A percentile compares a stretch with the other conserved stretches of the same genome.
These are phyloP conservation scores for Leptinotarsa tumamoca DNA, from an alignment of 2,888 invertebrate species.

Conservation along the genomic window DNA sequence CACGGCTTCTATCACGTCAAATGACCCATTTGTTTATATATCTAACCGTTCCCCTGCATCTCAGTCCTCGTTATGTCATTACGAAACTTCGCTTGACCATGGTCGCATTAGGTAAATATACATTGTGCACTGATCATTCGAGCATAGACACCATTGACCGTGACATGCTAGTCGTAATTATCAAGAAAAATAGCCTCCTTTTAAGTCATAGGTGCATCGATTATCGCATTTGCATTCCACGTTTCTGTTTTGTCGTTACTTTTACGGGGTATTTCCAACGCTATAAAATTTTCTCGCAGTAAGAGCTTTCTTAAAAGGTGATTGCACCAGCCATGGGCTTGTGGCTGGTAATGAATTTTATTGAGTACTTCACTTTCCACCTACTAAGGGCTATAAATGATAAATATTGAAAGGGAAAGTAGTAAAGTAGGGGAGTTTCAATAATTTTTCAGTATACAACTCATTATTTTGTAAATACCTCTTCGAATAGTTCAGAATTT, in stretches of 20 bases:
- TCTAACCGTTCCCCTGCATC: conserved; percentile 1
- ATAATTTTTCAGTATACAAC: background rate
- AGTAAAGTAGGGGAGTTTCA: background rate
- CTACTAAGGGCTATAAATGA: background rate
- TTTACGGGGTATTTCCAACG: conserved; percentile 1
- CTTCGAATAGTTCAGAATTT: too few relatives aligned
- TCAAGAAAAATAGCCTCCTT: conserved; percentile 33
- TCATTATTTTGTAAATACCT: too few relatives aligned
- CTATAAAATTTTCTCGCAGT: conserved; percentile 1
- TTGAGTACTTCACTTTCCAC: background rate
- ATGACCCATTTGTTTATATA: conserved; percentile 1
- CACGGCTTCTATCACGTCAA: background rate
- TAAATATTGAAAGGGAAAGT: background rate
- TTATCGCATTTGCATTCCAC: conserved; percentile 27
- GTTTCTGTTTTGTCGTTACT: conserved; percentile 1
- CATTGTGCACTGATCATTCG: conserved; percentile 52
- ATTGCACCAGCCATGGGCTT: background rate
- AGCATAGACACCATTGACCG: conserved; percentile 59
- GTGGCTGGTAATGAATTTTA: background rate
- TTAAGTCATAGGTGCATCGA: conserved; percentile 32
- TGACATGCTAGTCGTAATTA: conserved; percentile 58
- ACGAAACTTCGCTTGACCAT: conserved; percentile 47
- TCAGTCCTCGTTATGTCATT: conserved; percentile 43
- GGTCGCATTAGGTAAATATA: conserved; percentile 57
- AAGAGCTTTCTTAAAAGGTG: conserved; percentile 12